Evolutionary conservation across 2,113 vertebrate genomes (phyloP), one percentile per base, ranked within the genome.

Genomic region (Nibea albiflora): DNA sequence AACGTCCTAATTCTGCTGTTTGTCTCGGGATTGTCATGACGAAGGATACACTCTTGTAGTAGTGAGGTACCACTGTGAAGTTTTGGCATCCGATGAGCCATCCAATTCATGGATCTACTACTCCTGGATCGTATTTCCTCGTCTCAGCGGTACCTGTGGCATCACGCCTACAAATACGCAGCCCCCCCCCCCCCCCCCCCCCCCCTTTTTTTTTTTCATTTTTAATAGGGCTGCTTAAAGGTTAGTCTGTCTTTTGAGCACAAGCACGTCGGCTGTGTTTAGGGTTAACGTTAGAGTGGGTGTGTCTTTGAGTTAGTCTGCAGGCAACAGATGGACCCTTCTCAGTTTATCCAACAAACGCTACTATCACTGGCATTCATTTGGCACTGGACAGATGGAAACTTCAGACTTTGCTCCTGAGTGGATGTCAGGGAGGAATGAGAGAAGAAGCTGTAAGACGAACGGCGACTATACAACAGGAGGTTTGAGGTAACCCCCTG

Each of bases 281-380:
- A 62, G 46, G 69, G 64, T 84, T 80, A 63, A 80, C 68, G 42
- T 52, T 49, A 1, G 39, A 67, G 60, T 47, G 79, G 78, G 53
- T 26, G 61, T 73, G 71, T 60, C 84, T 73, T 71, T 78, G 54
- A 68, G 61, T 53, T 14, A 65, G 65, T 69, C 46, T 73, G 60
- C 72, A 10, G 61, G 73, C 58, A 79, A 69, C 82, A 89, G 83
- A 84, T 84, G 85, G 85, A 74, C 56, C 53, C 75, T 58, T 46
- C 71, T 67, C 57, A 53, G 83, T 82, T 86, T 78, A 78, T 81
- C 76, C 65, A 88, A 83, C 81, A 86, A 77, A 73, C 49, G 20
- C 39, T n/a, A 53, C 78, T 60, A 62, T 83, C 69, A 68, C 15
- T 68, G 50, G 56, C 50, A 4, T 71, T 65, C 35, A 44, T 66